phyloP scores from a whole-genome alignment of 2,797 vertebrate species.

The Manis javanica region DNA sequence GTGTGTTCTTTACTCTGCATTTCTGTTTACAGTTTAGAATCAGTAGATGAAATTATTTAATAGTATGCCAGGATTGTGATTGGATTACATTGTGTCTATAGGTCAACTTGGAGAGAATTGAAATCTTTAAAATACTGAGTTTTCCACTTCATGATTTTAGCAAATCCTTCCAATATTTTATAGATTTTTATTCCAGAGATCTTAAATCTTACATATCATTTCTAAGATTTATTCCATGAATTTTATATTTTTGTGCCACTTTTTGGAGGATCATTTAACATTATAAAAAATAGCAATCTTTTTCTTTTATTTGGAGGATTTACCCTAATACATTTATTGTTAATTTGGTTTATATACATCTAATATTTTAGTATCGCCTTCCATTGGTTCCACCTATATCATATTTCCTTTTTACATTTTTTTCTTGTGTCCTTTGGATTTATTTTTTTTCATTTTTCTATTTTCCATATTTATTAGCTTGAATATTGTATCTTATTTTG shows the following conservation, averaged over 20 bases:
- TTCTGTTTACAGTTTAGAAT: background rate
- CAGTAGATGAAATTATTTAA: background rate
- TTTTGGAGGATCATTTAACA: background rate
- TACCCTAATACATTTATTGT: background rate
- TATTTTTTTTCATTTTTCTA: background rate
- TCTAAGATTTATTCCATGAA: background rate
- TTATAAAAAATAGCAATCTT: background rate
- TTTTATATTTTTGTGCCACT: background rate
- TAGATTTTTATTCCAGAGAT: background rate
- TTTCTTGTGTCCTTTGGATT: background rate
- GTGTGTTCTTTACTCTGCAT: background rate
- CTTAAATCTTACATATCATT: background rate
- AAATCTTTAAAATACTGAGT: background rate
- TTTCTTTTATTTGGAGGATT: background rate
- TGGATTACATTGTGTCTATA: background rate
- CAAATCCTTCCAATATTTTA: background rate
- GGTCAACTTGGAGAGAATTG: background rate
- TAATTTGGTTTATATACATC: background rate
- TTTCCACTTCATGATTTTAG: background rate
- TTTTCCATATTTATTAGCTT: background rate
- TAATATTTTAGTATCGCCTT: background rate
- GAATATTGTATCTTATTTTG: background rate
- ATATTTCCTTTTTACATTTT: background rate
- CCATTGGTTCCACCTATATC: background rate
- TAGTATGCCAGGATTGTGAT: background rate